phyloP scores from a whole-genome alignment of 2,888 invertebrate species.

The Strigamia maritima region DNA sequence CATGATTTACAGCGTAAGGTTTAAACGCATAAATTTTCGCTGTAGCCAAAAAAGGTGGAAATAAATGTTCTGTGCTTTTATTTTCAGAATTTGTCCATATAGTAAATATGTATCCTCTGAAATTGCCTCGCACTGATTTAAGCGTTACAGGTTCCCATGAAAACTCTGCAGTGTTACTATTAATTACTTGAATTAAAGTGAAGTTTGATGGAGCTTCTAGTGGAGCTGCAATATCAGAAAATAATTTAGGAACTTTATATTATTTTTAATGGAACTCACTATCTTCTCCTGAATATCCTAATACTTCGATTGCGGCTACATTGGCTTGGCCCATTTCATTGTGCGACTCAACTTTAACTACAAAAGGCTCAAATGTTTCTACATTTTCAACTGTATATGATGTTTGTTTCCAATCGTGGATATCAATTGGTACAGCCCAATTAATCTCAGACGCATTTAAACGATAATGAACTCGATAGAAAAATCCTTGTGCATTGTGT shows the following conservation, averaged over 20 bases:
- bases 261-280: slow-evolving; percentile 51
- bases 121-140: slow-evolving; percentile 80
- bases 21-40: slow-evolving; percentile 47
- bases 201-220: slow-evolving; percentile 78
- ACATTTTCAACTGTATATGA: slow-evolving; percentile 70
- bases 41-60: slow-evolving; percentile 59
- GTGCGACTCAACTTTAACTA: slow-evolving; percentile 83
- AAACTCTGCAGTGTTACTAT: slow-evolving; percentile 77
- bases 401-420: slow-evolving; percentile 73
- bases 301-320: slow-evolving; percentile 71
- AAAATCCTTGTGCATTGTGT: slow-evolving; percentile 92
- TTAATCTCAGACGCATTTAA: slow-evolving; percentile 69
- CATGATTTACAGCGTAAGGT: slow-evolving; percentile 69
- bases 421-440: slow-evolving; percentile 65
- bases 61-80: neutral
- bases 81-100: neutral
- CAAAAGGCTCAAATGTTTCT: slow-evolving; percentile 84
- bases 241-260: slow-evolving; percentile 30
- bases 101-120: slow-evolving; percentile 80
- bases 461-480: slow-evolving; percentile 83
- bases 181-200: slow-evolving; percentile 69
- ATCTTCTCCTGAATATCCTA: slow-evolving; percentile 92
- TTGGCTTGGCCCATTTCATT: slow-evolving; percentile 84
- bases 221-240: slow-evolving; percentile 58
- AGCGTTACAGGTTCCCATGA: slow-evolving; percentile 83